A percentile compares a stretch with the other conserved stretches of the same genome.
phyloP scores from a whole-genome alignment of 2,888 invertebrate genomes.

The Sericinus montela region DNA sequence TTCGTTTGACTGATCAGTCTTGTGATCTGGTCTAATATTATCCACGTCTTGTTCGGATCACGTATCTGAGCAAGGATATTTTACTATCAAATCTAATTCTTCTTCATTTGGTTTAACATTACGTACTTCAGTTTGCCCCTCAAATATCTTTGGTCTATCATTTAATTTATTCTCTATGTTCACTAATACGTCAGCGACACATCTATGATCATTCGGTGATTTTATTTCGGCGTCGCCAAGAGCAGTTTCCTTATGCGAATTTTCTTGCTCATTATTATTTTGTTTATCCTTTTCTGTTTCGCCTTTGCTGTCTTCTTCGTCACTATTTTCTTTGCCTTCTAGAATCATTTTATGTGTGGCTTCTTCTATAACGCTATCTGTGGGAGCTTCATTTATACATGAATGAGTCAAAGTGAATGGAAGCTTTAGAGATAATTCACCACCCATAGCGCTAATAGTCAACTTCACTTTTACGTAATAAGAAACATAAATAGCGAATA shows the following conservation, averaged over 20 bases:
- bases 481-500: slow-evolving; percentile 94
- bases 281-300: slow-evolving; percentile 57
- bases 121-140: slow-evolving; percentile 55
- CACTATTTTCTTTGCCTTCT: slow-evolving; percentile 68
- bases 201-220: slow-evolving; percentile 55
- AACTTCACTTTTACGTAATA: slow-evolving; percentile 94
- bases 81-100: slow-evolving; percentile 70
- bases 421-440: slow-evolving; percentile 87
- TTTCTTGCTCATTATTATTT: slow-evolving; percentile 50
- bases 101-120: slow-evolving; percentile 58
- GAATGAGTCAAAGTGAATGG: slow-evolving; percentile 90
- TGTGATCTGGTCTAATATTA: slow-evolving; percentile 42
- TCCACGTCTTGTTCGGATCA: slow-evolving; percentile 69
- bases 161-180: slow-evolving; percentile 66
- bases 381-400: slow-evolving; percentile 81
- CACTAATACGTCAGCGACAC: slow-evolving; percentile 65
- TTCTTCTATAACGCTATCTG: slow-evolving; percentile 74
- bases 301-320: slow-evolving; percentile 60
- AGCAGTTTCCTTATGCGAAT: slow-evolving; percentile 39
- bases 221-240: slow-evolving; percentile 48
- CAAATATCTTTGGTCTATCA: slow-evolving; percentile 60
- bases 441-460: slow-evolving; percentile 88
- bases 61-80: slow-evolving; percentile 71
- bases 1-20: slow-evolving; percentile 51
- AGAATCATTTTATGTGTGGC: slow-evolving; percentile 68